Evolutionary conservation across 2,113 vertebrate genomes (phyloP).

Genomic region (Epinephelus cyanopodus): DNA sequence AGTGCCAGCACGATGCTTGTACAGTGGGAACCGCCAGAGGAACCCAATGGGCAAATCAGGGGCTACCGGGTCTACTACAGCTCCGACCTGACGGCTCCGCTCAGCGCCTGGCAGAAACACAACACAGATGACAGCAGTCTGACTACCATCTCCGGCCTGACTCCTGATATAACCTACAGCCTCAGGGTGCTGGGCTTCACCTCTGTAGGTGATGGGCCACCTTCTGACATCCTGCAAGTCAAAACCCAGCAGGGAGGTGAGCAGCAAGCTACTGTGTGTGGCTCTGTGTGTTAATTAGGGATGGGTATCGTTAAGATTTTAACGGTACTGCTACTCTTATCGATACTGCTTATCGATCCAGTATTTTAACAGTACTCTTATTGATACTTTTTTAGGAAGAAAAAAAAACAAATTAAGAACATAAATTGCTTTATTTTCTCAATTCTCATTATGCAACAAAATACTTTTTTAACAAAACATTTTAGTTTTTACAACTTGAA

Average conservation of each 20-base stretch:
- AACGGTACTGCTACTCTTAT: too few species aligned
- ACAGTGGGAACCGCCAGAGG: slow-evolving; percentile 94
- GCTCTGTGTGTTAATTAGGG: slow-evolving; percentile 21
- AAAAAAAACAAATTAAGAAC: too few species aligned
- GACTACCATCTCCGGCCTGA: slow-evolving; percentile 93
- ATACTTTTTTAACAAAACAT: too few species aligned
- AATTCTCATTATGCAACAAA: too few species aligned
- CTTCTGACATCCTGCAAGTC: slow-evolving; percentile 94
- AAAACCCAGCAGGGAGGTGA: slow-evolving; percentile 96
- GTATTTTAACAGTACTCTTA: too few species aligned
- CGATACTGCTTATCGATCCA: too few species aligned
- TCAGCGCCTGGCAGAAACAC: slow-evolving; percentile 95
- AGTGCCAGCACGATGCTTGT: slow-evolving; percentile 96
- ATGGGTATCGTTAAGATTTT: too few species aligned
- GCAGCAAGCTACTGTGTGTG: slow-evolving; percentile 51
- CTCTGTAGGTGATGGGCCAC: slow-evolving; percentile 93
- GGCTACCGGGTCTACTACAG: slow-evolving; percentile 95
- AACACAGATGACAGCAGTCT: slow-evolving; percentile 94
- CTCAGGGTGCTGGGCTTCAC: slow-evolving; percentile 95
- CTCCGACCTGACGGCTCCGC: slow-evolving; percentile 86
- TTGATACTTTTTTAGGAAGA: too few species aligned
- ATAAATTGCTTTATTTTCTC: too few species aligned
- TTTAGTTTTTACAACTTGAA: too few species aligned
- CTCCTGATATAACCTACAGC: slow-evolving; percentile 95
- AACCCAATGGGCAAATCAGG: slow-evolving; percentile 94